Evolutionary conservation across 2,113 vertebrate species (phyloP).

Genomic region (Pituophis catenifer): DNA sequence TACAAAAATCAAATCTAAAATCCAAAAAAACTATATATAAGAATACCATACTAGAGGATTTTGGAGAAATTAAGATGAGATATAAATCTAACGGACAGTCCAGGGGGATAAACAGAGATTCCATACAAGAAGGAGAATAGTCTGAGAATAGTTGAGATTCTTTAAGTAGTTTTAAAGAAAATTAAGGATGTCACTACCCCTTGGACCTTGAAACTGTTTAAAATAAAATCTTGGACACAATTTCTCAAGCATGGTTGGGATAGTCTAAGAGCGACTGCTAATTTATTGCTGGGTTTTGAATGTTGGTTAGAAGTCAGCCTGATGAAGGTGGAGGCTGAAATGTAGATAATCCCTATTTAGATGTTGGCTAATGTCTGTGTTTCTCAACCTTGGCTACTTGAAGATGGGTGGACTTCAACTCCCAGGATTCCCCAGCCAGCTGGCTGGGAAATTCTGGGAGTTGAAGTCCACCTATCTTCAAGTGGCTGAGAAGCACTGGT

Average conservation of each 20-base stretch:
- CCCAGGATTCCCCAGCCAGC: no score
- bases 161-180: no score
- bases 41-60: background rate
- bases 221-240: background rate
- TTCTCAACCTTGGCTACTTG: no score
- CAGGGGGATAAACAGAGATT: background rate
- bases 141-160: background rate
- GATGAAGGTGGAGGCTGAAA: background rate
- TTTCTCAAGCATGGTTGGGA: background rate
- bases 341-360: background rate
- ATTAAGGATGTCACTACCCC: background rate
- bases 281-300: background rate
- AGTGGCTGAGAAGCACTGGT: background rate
- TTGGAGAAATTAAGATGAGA: background rate
- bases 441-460: no score
- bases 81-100: background rate
- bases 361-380: background rate
- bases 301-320: background rate
- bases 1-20: background rate
- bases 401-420: no score
- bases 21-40: background rate
- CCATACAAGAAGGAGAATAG: background rate
- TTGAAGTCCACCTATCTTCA: no score
- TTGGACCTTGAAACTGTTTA: background rate
- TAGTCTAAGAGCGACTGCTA: background rate